A percentile compares a stretch with the other conserved stretches of the same genome.
These are phyloP conservation scores for Brachyhypopomus occidentalis DNA, from an alignment of 2,113 vertebrate species.

Conservation along the genomic window DNA sequence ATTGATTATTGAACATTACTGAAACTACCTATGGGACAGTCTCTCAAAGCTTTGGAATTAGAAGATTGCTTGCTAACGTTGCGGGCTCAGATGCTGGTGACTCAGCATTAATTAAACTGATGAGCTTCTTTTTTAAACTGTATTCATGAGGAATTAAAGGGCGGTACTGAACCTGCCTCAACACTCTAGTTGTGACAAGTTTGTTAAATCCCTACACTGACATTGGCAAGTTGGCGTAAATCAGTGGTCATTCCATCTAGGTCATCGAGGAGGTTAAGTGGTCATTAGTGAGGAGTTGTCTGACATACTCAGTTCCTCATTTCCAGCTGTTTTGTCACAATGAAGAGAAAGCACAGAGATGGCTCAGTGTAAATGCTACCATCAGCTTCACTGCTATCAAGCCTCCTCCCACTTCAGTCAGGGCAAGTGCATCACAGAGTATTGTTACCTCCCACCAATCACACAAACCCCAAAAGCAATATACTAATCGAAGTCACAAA, in stretches of 20 bases:
- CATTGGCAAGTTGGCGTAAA: not conserved
- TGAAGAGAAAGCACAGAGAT: conserved; percentile 11
- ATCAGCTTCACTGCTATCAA: not conserved
- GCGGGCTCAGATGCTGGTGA: not conserved
- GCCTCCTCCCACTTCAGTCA: not conserved
- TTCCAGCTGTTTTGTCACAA: not conserved
- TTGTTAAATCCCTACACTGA: not conserved
- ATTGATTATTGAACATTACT: not conserved
- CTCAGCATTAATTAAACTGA: not conserved
- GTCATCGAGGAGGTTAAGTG: conserved; percentile 16
- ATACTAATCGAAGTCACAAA: too few species aligned
- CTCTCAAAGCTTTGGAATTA: not conserved
- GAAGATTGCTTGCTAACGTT: not conserved
- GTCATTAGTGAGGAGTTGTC: not conserved
- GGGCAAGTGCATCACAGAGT: too few species aligned
- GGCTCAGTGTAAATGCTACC: conserved; percentile 31
- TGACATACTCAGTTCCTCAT: not conserved
- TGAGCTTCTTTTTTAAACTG: not conserved
- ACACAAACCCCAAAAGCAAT: too few species aligned
- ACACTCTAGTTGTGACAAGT: not conserved
- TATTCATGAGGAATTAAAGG: not conserved
- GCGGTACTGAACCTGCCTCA: not conserved
- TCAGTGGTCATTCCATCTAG: not conserved
- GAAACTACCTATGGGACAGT: not conserved
- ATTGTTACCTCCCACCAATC: too few species aligned